A percentile compares a stretch with the other conserved stretches of the same genome.
Evolutionary conservation across 2,888 invertebrate species (phyloP).

Genomic region (Pachydiplax longipennis): DNA sequence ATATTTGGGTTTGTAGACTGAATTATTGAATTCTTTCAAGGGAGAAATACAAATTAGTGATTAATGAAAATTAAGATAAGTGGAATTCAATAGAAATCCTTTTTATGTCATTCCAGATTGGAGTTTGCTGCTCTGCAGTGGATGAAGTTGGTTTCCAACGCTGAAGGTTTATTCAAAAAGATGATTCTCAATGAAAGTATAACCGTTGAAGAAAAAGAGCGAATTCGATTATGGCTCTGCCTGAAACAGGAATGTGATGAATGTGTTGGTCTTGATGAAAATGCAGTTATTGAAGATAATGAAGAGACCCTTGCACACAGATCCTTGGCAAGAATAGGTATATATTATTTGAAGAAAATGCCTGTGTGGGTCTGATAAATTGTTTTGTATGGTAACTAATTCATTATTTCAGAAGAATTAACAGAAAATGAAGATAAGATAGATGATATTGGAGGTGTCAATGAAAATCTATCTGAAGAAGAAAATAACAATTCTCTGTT

Average conservation of each 20-base stretch:
- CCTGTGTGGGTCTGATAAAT: not conserved
- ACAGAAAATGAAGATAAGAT: conserved; percentile 59
- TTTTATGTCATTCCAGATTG: conserved; percentile 57
- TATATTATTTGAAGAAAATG: not conserved
- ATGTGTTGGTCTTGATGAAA: conserved; percentile 70
- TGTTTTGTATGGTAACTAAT: not conserved
- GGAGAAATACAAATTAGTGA: too few species aligned
- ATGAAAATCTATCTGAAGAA: conserved; percentile 60
- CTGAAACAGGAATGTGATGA: conserved; percentile 88
- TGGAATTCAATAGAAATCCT: not conserved
- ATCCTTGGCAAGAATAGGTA: conserved; percentile 63
- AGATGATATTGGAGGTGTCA: conserved; percentile 61
- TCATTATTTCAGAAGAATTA: conserved; percentile 60
- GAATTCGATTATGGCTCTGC: conserved; percentile 83
- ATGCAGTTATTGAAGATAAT: conserved; percentile 58
- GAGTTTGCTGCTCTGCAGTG: conserved; percentile 85
- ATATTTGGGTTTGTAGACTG: conserved; percentile 64
- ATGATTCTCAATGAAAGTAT: conserved; percentile 75
- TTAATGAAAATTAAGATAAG: not conserved
- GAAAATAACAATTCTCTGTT: not conserved
- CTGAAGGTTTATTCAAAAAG: conserved; percentile 82
- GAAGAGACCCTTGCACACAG: conserved; percentile 60
- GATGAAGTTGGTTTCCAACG: conserved; percentile 82
- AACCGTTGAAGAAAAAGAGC: conserved; percentile 75
- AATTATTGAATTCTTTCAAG: too few species aligned